A percentile compares a stretch with the other conserved stretches of the same genome.
phyloP scores from a whole-genome alignment of 2,113 vertebrate genomes.

The Rhea americana region DNA sequence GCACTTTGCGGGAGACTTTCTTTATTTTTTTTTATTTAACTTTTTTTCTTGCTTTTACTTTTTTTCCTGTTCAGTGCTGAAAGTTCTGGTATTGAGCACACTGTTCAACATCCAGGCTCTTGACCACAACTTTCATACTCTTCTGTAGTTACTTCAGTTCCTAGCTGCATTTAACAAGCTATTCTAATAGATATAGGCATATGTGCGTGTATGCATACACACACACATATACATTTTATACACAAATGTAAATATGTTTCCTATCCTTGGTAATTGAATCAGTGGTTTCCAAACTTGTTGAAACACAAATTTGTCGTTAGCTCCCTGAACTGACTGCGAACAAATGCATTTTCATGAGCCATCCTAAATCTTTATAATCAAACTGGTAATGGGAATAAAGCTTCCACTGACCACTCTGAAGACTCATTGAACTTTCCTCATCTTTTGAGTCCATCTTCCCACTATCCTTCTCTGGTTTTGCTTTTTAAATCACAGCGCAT shows the following conservation, averaged over 20 bases:
- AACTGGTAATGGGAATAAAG: conserved; percentile 11
- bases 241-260: background rate
- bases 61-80: background rate
- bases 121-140: background rate
- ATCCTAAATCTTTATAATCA: conserved; percentile 46
- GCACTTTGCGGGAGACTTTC: background rate
- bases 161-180: background rate
- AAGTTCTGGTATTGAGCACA: background rate
- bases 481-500: background rate
- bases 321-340: conserved; percentile 2
- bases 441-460: background rate
- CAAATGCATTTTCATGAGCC: conserved; percentile 54
- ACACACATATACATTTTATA: background rate
- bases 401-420: background rate
- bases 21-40: background rate
- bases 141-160: background rate
- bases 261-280: background rate
- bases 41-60: background rate
- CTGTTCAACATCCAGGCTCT: background rate
- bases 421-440: background rate
- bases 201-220: background rate
- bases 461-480: background rate
- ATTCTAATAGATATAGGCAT: background rate
- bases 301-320: conserved; percentile 30
- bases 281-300: conserved; percentile 25